phyloP scores from a whole-genome alignment of 2,888 invertebrate species.

The Atrina japonica region DNA sequence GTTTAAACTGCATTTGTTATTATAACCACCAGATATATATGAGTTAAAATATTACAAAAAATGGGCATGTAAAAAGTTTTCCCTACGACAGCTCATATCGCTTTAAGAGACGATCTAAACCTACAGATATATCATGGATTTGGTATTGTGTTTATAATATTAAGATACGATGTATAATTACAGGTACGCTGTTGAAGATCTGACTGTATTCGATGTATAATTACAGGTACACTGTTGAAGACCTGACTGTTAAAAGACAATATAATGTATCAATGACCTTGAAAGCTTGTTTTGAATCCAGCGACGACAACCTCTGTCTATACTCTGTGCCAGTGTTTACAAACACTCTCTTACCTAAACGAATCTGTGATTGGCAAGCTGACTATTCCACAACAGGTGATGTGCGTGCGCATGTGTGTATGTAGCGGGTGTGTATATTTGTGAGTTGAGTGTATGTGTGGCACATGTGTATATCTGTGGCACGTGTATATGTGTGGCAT shows the following conservation, averaged over 20 bases:
- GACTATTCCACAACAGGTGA: constrained; percentile 44
- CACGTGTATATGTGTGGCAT: too few species aligned
- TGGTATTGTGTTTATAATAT: too few species aligned
- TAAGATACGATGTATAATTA: too few species aligned
- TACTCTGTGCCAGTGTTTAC: constrained; percentile 28
- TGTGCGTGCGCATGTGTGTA: constrained; percentile 13
- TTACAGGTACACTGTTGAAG: constrained; percentile 34
- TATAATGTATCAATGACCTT: constrained; percentile 37
- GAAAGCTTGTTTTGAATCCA: constrained; percentile 43
- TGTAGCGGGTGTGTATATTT: not conserved
- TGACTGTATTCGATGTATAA: too few species aligned
- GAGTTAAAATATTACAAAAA: too few species aligned
- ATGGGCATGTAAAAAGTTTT: too few species aligned
- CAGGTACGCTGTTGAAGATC: constrained; percentile 36
- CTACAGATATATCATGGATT: too few species aligned
- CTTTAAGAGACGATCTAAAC: too few species aligned
- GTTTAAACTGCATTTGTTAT: too few species aligned
- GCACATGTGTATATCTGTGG: not conserved
- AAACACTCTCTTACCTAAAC: constrained; percentile 40
- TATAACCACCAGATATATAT: too few species aligned
- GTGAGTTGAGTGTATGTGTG: not conserved
- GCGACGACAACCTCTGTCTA: constrained; percentile 30
- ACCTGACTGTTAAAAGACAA: constrained; percentile 34
- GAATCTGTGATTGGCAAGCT: constrained; percentile 40
- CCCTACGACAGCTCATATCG: too few species aligned